Conservation (phyloP, 2,113 vertebrate species). For the Felis chaus region DNA sequence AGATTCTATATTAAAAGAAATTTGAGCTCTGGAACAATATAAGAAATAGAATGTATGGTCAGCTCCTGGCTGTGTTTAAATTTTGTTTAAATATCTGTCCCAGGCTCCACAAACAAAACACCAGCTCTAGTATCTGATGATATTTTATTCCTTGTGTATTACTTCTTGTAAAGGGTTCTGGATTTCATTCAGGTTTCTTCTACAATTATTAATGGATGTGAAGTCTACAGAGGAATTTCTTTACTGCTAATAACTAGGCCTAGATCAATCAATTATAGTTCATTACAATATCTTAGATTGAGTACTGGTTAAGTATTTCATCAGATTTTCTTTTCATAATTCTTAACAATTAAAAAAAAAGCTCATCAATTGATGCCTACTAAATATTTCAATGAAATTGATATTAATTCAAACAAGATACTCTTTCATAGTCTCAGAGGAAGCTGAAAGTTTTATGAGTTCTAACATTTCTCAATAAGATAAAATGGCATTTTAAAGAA, state of each 20-base stretch:
- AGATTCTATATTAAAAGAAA: neutral
- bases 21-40: neutral
- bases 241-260: neutral
- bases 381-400: neutral
- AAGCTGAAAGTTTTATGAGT: neutral
- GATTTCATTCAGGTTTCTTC: neutral
- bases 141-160: neutral
- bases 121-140: neutral
- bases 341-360: neutral
- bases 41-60: neutral
- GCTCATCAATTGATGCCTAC: neutral
- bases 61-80: neutral
- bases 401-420: neutral
- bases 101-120: neutral
- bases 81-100: neutral
- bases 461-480: neutral
- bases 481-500: slow-evolving; percentile 16
- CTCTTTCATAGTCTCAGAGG: neutral
- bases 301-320: neutral
- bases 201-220: neutral
- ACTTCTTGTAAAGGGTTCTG: neutral
- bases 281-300: neutral
- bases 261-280: neutral
- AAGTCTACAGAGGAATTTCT: neutral
- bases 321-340: neutral